These are phyloP conservation scores for Parapristionchus giblindavisi DNA, from an alignment of 2,888 invertebrate genomes.

Conservation along the genomic window DNA sequence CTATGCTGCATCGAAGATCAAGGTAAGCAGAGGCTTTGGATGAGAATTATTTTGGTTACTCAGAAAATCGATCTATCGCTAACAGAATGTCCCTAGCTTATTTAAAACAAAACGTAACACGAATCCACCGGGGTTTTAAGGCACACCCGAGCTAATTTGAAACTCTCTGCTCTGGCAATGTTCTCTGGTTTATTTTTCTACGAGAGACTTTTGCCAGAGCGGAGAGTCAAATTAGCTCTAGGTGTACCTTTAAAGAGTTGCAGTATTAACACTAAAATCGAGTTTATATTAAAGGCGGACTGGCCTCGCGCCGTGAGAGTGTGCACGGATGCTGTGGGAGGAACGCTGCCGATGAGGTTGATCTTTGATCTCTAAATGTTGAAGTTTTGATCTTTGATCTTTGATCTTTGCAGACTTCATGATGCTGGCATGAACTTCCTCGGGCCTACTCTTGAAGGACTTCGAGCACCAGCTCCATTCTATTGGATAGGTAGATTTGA, in stretches of 20 bases:
- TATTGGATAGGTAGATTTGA: conserved; percentile 57
- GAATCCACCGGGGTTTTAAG: too few species aligned
- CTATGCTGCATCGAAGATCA: conserved; percentile 49
- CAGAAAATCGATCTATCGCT: too few species aligned
- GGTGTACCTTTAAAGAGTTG: too few species aligned
- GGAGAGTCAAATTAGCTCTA: too few species aligned
- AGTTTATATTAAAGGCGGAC: conserved; percentile 26
- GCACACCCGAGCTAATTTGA: too few species aligned
- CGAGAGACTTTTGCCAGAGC: too few species aligned
- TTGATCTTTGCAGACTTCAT: conserved; percentile 33
- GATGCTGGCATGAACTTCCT: conserved; percentile 13
- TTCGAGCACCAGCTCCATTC: conserved; percentile 50
- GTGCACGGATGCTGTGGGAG: conserved; percentile 17
- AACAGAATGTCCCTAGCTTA: too few species aligned
- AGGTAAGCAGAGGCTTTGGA: neutral
- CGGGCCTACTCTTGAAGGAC: conserved; percentile 45
- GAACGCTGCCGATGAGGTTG: conserved; percentile 34
- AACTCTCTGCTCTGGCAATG: too few species aligned
- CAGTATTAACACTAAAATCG: too few species aligned
- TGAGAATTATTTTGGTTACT: too few species aligned
- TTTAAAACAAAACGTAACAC: too few species aligned
- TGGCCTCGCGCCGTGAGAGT: conserved; percentile 28
- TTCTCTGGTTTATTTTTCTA: too few species aligned
- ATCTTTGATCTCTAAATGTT: neutral
- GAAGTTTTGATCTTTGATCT: neutral